Conservation (phyloP, 2,113 vertebrate genomes). For the Ancistrus triradiatus region DNA sequence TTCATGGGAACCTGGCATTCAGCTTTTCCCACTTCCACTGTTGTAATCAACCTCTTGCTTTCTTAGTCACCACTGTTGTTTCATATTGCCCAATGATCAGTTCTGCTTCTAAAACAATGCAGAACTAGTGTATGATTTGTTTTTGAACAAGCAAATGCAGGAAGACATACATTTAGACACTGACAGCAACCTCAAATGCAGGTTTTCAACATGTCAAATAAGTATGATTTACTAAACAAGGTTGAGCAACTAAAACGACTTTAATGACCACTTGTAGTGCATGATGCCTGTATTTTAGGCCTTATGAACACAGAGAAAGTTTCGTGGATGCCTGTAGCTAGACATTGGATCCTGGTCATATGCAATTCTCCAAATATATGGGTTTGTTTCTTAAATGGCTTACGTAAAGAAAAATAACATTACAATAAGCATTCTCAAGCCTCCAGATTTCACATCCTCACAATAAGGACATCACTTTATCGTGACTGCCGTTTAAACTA, state of each 20-base stretch:
- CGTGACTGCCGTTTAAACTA: constrained; percentile 61
- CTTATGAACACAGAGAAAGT: constrained; percentile 24
- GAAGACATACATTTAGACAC: too few species aligned
- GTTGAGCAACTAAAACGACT: neutral
- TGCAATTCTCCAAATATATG: constrained; percentile 52
- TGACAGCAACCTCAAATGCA: too few species aligned
- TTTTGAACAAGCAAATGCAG: too few species aligned
- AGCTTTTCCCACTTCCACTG: neutral
- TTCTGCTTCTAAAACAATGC: neutral
- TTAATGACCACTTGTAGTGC: constrained; percentile 3
- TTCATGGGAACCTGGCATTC: constrained; percentile 12
- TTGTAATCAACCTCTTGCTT: neutral
- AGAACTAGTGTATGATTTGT: too few species aligned
- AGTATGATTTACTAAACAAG: constrained; percentile 2
- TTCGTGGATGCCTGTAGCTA: constrained; percentile 55
- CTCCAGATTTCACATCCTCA: constrained; percentile 58
- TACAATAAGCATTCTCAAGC: constrained; percentile 62
- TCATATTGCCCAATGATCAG: too few species aligned
- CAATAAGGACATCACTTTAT: constrained; percentile 70
- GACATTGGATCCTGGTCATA: constrained; percentile 55
- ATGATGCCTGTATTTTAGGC: neutral
- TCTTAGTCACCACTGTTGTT: too few species aligned
- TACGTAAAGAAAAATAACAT: constrained; percentile 70
- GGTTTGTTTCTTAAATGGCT: constrained; percentile 58
- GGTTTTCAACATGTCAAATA: neutral